A percentile compares a stretch with the other conserved stretches of the same genome.
These are phyloP conservation scores for Ptycholaimellus sp. DNA, from an alignment of 2,888 invertebrate genomes.

Conservation along the genomic window DNA sequence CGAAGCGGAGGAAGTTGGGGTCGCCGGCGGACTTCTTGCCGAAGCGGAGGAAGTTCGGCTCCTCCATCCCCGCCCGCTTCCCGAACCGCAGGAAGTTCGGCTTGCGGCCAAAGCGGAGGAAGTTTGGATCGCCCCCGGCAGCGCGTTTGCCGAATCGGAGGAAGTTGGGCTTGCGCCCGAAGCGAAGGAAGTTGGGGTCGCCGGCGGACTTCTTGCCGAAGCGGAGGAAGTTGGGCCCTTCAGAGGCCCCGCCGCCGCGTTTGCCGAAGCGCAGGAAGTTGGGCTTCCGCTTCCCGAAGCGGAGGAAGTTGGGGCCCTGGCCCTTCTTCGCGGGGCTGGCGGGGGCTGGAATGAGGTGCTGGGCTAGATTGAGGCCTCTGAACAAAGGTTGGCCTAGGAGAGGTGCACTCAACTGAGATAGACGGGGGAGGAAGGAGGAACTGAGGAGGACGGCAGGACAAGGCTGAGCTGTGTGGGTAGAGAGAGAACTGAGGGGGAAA, in stretches of 20 bases:
- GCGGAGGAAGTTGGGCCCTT: not conserved
- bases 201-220: not conserved
- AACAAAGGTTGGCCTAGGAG: no score
- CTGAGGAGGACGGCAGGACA: no score
- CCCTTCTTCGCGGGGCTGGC: no score
- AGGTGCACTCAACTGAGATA: no score
- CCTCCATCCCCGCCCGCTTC: slow-evolving; percentile 10
- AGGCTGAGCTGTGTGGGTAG: no score
- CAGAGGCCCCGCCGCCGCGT: slow-evolving; percentile 1
- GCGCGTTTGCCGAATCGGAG: slow-evolving; percentile 14
- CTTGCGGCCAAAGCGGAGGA: slow-evolving; percentile 9
- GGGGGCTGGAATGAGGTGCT: no score
- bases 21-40: slow-evolving; percentile 9
- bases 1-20: slow-evolving; percentile 18
- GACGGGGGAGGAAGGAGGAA: no score
- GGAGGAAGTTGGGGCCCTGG: slow-evolving; percentile 9
- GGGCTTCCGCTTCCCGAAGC: slow-evolving; percentile 6
- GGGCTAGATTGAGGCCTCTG: no score
- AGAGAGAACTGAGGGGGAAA: no score
- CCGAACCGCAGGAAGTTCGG: slow-evolving; percentile 23
- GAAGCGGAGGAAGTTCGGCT: slow-evolving; percentile 4
- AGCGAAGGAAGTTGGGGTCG: slow-evolving; percentile 1
- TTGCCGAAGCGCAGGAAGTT: not conserved
- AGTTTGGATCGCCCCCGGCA: slow-evolving; percentile 2
- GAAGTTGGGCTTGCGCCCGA: slow-evolving; percentile 12